A percentile compares a stretch with the other conserved stretches of the same genome.
Evolutionary conservation across 2,113 vertebrate genomes (phyloP).

Genomic region (Alligator mississippiensis): DNA sequence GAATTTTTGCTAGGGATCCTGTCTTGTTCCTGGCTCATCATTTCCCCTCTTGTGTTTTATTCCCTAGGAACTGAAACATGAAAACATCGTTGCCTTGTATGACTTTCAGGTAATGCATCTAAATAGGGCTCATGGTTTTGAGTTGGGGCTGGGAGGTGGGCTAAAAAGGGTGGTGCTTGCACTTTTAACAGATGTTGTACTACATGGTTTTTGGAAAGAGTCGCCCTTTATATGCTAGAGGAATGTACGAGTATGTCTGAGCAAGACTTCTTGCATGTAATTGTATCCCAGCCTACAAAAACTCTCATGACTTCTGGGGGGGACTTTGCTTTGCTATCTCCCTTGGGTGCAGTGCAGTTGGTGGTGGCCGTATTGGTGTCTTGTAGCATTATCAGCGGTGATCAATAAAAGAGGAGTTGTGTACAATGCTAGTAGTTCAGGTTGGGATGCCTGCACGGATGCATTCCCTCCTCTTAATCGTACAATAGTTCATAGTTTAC

Average conservation of each 20-base stretch:
- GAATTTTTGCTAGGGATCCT: not conserved
- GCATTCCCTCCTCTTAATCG: not conserved
- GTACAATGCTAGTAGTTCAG: not conserved
- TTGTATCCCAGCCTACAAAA: not conserved
- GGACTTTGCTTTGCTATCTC: not conserved
- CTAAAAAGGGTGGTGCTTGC: not conserved
- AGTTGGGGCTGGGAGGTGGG: not conserved
- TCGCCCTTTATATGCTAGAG: not conserved
- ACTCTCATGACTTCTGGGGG: not conserved
- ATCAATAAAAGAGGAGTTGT: constrained; percentile 9
- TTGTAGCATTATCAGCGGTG: not conserved
- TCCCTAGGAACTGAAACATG: constrained; percentile 94
- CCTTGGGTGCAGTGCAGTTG: not conserved
- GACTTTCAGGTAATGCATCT: constrained; percentile 91
- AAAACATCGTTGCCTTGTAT: constrained; percentile 94
- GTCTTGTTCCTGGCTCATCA: constrained; percentile 7
- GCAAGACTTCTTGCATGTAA: not conserved
- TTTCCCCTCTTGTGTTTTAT: not conserved
- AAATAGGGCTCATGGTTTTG: not conserved
- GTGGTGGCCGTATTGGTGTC: not conserved
- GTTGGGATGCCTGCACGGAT: not conserved
- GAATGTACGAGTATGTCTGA: not conserved
- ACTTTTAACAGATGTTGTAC: not conserved
- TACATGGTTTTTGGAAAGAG: not conserved
- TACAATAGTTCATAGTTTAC: not conserved